A percentile compares a stretch with the other conserved stretches of the same genome.
Conservation (phyloP, 2,113 vertebrate species). For the Stigmatopora argus region DNA sequence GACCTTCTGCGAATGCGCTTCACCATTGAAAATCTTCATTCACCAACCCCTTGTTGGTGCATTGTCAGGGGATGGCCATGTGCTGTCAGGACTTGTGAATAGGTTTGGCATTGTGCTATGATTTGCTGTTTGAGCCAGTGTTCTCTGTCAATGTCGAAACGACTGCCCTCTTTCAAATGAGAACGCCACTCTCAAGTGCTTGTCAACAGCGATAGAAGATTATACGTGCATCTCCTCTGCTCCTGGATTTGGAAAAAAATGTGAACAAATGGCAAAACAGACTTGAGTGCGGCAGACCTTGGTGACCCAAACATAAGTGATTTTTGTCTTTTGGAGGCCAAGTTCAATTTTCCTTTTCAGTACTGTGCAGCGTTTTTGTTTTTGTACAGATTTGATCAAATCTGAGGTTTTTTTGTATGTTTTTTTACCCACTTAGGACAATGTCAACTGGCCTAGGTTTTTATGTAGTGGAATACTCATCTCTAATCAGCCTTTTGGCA, state of each 20-base stretch:
- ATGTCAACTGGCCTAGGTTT: constrained; percentile 30
- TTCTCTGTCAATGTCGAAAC: constrained; percentile 62
- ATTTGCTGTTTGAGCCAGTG: constrained; percentile 63
- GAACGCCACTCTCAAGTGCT: constrained; percentile 57
- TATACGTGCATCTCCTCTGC: constrained; percentile 27
- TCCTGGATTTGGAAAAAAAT: constrained; percentile 4
- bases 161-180: constrained; percentile 48
- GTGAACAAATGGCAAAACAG: constrained; percentile 31
- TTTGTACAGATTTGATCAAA: background rate
- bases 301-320: constrained; percentile 47
- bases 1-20: constrained; percentile 61
- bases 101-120: constrained; percentile 65
- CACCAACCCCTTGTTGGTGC: constrained; percentile 42
- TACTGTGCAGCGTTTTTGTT: constrained; percentile 19
- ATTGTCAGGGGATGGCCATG: constrained; percentile 59
- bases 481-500: background rate
- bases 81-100: constrained; percentile 60
- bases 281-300: constrained; percentile 47
- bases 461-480: background rate
- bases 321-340: constrained; percentile 31
- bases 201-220: constrained; percentile 50
- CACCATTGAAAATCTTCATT: constrained; percentile 58
- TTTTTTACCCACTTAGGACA: constrained; percentile 9
- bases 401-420: background rate
- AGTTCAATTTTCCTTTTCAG: constrained; percentile 39